A percentile compares a stretch with the other conserved stretches of the same genome.
These are phyloP conservation scores for Acrobasis repandana DNA, from an alignment of 2,888 invertebrate genomes.

Conservation along the genomic window DNA sequence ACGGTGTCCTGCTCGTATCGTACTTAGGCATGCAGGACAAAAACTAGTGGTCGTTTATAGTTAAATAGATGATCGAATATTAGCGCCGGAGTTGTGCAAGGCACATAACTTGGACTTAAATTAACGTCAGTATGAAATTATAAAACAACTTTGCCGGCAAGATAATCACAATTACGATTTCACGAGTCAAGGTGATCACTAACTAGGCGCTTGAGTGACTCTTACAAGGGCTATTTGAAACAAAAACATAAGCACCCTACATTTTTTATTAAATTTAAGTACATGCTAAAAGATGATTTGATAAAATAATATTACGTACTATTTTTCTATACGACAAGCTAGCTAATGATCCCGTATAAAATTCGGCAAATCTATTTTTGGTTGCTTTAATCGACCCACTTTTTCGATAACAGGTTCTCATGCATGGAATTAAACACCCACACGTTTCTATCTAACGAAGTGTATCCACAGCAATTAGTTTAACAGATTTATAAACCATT, in stretches of 20 bases:
- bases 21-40: slow-evolving; percentile 21
- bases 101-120: slow-evolving; percentile 23
- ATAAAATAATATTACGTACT: too few species aligned
- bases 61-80: slow-evolving; percentile 41
- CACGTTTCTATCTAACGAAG: neutral
- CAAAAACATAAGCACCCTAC: neutral
- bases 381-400: slow-evolving; percentile 18
- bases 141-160: slow-evolving; percentile 8
- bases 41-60: slow-evolving; percentile 37
- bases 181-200: slow-evolving; percentile 33
- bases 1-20: slow-evolving; percentile 42
- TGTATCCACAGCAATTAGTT: neutral
- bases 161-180: slow-evolving; percentile 27
- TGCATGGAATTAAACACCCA: slow-evolving; percentile 2
- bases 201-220: slow-evolving; percentile 9
- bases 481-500: neutral
- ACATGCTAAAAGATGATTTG: too few species aligned
- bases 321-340: too few species aligned
- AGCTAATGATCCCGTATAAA: neutral
- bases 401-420: slow-evolving; percentile 9
- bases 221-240: slow-evolving; percentile 8
- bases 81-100: slow-evolving; percentile 33
- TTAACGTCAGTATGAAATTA: slow-evolving; percentile 18
- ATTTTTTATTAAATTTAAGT: too few species aligned
- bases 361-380: slow-evolving; percentile 10